Evolutionary conservation across 2,113 vertebrate genomes (phyloP).

Genomic region (Calonectris borealis): DNA sequence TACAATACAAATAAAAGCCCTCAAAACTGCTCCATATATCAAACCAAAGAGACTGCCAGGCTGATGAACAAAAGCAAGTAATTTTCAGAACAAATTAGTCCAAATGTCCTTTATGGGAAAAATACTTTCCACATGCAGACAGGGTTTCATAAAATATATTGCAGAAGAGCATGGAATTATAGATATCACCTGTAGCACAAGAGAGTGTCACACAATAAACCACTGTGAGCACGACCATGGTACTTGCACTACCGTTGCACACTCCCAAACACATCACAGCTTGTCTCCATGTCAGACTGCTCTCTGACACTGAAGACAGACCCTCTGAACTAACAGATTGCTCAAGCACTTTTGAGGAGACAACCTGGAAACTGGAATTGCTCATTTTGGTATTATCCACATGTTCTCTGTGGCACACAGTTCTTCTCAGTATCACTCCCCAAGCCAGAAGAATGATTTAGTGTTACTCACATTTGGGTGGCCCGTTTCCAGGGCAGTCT

Average conservation of each 20-base stretch:
- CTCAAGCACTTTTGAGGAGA: neutral
- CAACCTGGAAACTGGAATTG: neutral
- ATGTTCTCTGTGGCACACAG: neutral
- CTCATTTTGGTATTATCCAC: neutral
- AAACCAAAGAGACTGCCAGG: constrained; percentile 5
- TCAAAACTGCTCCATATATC: neutral
- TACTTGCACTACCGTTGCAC: neutral
- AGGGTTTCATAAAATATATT: neutral
- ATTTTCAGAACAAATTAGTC: constrained; percentile 17
- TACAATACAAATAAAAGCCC: constrained; percentile 46
- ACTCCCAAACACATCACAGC: neutral
- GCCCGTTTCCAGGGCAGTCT: no score
- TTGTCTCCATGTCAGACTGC: no score
- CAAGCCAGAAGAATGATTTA: neutral
- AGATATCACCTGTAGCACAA: neutral
- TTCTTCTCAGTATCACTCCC: no score
- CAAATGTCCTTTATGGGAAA: neutral
- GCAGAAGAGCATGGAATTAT: neutral
- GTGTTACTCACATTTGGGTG: no score
- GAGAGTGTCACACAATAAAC: neutral
- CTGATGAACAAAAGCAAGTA: neutral
- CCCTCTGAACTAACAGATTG: neutral
- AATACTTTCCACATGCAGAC: neutral
- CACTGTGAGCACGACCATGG: no score
- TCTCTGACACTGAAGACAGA: neutral